These are phyloP conservation scores for Lasioglossum malachurum DNA, from an alignment of 2,888 invertebrate species.

Conservation along the genomic window DNA sequence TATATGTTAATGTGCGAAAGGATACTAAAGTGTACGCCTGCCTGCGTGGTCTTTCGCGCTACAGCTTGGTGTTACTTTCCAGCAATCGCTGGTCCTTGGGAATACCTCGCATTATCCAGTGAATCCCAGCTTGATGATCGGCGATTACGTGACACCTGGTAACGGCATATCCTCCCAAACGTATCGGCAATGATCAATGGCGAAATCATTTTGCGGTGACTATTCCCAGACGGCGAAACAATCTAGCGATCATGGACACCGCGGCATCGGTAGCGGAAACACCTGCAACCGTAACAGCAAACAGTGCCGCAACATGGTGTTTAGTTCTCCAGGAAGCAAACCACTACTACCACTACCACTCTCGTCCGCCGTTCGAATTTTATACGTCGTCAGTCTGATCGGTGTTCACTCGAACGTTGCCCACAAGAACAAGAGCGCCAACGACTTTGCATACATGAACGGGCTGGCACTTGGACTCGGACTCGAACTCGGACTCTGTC, in stretches of 20 bases:
- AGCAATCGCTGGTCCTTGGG: conserved; percentile 87
- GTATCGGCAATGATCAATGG: conserved; percentile 83
- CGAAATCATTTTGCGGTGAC: conserved; percentile 74
- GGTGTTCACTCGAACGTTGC: conserved; percentile 60
- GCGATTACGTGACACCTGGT: conserved; percentile 89
- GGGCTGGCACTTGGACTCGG: not conserved
- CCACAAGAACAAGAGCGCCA: conserved; percentile 36
- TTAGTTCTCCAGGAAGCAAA: conserved; percentile 77
- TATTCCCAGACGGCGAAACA: conserved; percentile 77
- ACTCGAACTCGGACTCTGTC: not conserved
- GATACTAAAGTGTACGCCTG: conserved; percentile 81
- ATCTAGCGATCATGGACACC: conserved; percentile 67
- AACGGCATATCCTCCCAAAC: conserved; percentile 85
- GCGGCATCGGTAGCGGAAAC: conserved; percentile 66
- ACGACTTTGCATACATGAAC: conserved; percentile 55
- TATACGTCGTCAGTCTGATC: conserved; percentile 70
- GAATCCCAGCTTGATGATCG: conserved; percentile 91
- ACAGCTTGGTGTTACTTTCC: conserved; percentile 85
- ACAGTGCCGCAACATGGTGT: conserved; percentile 74
- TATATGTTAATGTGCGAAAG: conserved; percentile 57
- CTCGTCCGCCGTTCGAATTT: conserved; percentile 77
- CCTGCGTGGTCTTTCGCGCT: conserved; percentile 82
- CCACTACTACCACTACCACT: conserved; percentile 61
- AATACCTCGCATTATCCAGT: conserved; percentile 88
- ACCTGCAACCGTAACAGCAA: conserved; percentile 66